phyloP scores from a whole-genome alignment of 2,888 invertebrate genomes.

The Zygogramma bicolorata region DNA sequence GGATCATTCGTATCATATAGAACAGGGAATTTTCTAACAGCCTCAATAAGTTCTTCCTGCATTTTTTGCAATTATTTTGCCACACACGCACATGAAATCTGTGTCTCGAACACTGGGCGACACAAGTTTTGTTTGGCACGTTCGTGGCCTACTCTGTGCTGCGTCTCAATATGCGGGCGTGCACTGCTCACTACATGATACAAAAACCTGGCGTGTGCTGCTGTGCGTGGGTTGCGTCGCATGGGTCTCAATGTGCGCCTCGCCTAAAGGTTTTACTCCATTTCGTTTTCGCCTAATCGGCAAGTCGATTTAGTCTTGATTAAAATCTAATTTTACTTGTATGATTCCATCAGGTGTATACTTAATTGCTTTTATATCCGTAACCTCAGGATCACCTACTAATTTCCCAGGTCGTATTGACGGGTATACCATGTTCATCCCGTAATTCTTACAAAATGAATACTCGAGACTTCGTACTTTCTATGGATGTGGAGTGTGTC shows the following conservation, averaged over 20 bases:
- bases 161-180: background rate
- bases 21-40: conserved; percentile 12
- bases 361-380: conserved; percentile 31
- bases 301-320: conserved; percentile 6
- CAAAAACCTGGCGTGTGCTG: conserved; percentile 17
- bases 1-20: conserved; percentile 15
- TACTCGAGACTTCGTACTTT: background rate
- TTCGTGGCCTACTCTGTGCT: background rate
- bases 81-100: conserved; percentile 3
- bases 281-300: conserved; percentile 25
- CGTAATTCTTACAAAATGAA: background rate
- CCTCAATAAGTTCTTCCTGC: conserved; percentile 1
- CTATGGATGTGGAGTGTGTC: conserved; percentile 14
- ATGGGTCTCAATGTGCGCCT: conserved; percentile 14
- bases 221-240: conserved; percentile 4
- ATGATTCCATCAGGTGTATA: conserved; percentile 29
- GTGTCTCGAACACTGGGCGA: conserved; percentile 10
- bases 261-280: background rate
- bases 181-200: conserved; percentile 14
- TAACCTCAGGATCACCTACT: conserved; percentile 33
- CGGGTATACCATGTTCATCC: conserved; percentile 14
- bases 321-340: conserved; percentile 17
- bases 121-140: background rate
- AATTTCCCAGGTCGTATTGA: conserved; percentile 36
- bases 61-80: background rate